These are phyloP conservation scores for Cossypha heuglini DNA, from an alignment of 2,797 vertebrate species.

Conservation along the genomic window DNA sequence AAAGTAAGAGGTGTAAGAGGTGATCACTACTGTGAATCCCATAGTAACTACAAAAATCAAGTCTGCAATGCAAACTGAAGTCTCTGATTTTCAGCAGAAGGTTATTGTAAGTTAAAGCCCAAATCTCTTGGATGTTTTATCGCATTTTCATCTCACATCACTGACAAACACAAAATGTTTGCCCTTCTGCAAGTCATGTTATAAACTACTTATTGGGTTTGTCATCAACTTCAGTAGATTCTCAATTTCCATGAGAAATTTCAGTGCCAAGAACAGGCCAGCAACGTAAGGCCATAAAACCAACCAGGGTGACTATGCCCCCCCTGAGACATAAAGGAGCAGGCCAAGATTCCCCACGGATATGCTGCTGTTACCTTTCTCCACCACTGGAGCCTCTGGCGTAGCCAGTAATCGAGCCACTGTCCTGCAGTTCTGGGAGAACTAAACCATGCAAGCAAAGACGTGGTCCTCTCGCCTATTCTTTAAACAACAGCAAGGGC, in stretches of 20 bases:
- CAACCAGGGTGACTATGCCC: background rate
- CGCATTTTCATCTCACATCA: background rate
- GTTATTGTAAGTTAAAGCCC: background rate
- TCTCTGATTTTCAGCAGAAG: background rate
- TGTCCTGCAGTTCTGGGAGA: constrained; percentile 86
- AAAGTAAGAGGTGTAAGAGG: background rate
- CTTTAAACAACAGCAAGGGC: constrained; percentile 75
- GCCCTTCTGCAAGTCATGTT: rapidly evolving
- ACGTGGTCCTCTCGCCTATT: constrained; percentile 81
- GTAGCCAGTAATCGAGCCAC: constrained; percentile 95
- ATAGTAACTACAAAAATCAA: background rate
- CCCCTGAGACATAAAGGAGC: background rate
- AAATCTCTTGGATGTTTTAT: background rate
- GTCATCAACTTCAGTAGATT: background rate
- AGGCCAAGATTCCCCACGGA: background rate
- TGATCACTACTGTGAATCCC: background rate
- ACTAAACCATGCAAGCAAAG: constrained; percentile 94
- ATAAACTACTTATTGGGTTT: background rate
- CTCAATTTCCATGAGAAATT: background rate
- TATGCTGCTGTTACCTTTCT: constrained; percentile 81
- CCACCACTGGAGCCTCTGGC: constrained; percentile 94
- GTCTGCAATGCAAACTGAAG: background rate
- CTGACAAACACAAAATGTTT: background rate
- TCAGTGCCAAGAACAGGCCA: background rate
- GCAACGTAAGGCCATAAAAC: background rate